Evolutionary conservation across 2,113 vertebrate species (phyloP).

Genomic region (Solenodon paradoxus): DNA sequence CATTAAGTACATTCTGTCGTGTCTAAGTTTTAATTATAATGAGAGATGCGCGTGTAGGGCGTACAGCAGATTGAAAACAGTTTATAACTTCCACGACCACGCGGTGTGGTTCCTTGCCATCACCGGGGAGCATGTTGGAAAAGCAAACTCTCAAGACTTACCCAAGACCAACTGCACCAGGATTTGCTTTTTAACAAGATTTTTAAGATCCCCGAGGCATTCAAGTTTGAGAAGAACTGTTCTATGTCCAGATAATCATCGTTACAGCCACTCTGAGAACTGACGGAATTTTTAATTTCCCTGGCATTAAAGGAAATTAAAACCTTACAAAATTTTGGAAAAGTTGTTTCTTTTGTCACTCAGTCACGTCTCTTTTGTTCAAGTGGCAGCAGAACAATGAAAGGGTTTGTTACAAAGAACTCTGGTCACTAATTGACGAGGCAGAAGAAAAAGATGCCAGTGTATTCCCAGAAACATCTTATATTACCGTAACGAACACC

Average conservation of each 20-base stretch:
- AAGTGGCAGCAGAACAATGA: conserved; percentile 63
- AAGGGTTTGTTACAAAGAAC: conserved; percentile 71
- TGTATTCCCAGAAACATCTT: conserved; percentile 73
- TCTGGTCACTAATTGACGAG: conserved; percentile 67
- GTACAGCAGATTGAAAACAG: neutral
- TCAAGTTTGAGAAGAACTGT: neutral
- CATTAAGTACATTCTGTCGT: conserved; percentile 1
- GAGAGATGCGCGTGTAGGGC: neutral
- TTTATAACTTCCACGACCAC: neutral
- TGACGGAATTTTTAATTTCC: conserved; percentile 15
- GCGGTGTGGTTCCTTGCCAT: neutral
- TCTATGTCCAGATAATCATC: neutral
- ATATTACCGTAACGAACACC: conserved; percentile 74
- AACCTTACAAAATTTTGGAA: conserved; percentile 46
- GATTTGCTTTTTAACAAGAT: conserved; percentile 8
- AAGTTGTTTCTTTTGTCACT: conserved; percentile 53
- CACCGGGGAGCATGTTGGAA: neutral
- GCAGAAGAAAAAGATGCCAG: conserved; percentile 69
- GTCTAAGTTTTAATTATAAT: conserved; percentile 23
- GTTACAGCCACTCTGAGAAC: neutral
- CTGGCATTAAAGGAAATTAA: neutral
- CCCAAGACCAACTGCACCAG: neutral
- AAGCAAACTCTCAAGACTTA: neutral
- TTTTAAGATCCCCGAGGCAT: neutral
- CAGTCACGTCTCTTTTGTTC: conserved; percentile 62